These are phyloP conservation scores for Caprella mutica DNA, from an alignment of 2,888 invertebrate genomes.

Conservation along the genomic window DNA sequence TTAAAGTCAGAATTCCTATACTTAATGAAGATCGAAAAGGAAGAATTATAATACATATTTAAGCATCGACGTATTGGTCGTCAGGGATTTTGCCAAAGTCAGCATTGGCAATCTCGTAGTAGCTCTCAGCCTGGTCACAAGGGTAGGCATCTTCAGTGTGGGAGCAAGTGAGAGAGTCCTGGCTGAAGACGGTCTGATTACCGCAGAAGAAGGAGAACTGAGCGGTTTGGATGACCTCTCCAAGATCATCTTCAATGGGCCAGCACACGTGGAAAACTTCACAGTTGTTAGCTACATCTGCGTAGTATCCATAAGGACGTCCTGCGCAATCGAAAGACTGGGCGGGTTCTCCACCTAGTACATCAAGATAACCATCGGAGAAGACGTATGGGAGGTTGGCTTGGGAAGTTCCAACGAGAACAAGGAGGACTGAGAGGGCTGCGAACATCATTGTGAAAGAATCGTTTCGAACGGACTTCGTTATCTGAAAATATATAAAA, in stretches of 20 bases:
- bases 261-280: constrained; percentile 36
- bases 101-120: constrained; percentile 35
- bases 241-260: constrained; percentile 33
- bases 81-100: constrained; percentile 34
- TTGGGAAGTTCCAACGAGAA: constrained; percentile 14
- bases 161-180: constrained; percentile 35
- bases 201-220: constrained; percentile 36
- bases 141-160: constrained; percentile 34
- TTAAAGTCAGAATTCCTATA: too few species aligned
- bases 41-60: too few species aligned
- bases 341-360: constrained; percentile 24
- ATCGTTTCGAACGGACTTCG: too few species aligned
- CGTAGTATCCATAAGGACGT: constrained; percentile 36
- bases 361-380: constrained; percentile 30
- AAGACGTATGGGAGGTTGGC: constrained; percentile 24
- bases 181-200: constrained; percentile 36
- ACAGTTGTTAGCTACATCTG: constrained; percentile 35
- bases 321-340: constrained; percentile 33
- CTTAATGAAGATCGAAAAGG: too few species aligned
- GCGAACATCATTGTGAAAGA: too few species aligned
- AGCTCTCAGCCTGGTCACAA: constrained; percentile 34
- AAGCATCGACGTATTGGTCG: background rate
- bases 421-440: constrained; percentile 10
- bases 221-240: constrained; percentile 25
- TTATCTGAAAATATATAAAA: too few species aligned